These are phyloP conservation scores for Zaprionus tsacasi DNA, from an alignment of 1,140 invertebrate species.

Conservation along the genomic window DNA sequence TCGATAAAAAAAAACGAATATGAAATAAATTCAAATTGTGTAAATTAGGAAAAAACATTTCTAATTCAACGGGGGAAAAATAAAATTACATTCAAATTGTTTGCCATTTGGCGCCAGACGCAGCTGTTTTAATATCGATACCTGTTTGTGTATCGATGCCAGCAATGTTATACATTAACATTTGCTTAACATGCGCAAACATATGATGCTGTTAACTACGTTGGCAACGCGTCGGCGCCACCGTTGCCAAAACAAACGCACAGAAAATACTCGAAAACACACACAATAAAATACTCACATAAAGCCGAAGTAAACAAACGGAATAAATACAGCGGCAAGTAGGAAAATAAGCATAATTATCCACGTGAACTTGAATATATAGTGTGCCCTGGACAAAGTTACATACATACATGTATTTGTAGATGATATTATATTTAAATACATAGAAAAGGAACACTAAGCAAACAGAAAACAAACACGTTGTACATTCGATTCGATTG, in stretches of 20 bases:
- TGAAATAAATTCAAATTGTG: constrained; percentile 62
- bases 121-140: constrained; percentile 34
- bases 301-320: constrained; percentile 24
- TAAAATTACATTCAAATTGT: neutral
- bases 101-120: constrained; percentile 1
- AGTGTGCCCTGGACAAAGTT: constrained; percentile 39
- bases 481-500: constrained; percentile 48
- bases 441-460: constrained; percentile 72
- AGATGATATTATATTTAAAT: constrained; percentile 66
- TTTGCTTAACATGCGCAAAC: constrained; percentile 16
- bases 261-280: constrained; percentile 16
- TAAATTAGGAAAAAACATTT: constrained; percentile 14
- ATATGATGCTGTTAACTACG: neutral
- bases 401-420: constrained; percentile 23
- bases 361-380: constrained; percentile 27
- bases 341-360: constrained; percentile 18
- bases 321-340: neutral
- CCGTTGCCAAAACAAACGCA: constrained; percentile 45
- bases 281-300: neutral
- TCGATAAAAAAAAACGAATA: constrained; percentile 26
- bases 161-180: neutral
- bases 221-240: constrained; percentile 41
- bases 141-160: neutral
- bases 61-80: constrained; percentile 1
- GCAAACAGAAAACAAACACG: constrained; percentile 67